These are phyloP conservation scores for Andrena trimmerana DNA, from an alignment of 2,888 invertebrate species.

Conservation along the genomic window DNA sequence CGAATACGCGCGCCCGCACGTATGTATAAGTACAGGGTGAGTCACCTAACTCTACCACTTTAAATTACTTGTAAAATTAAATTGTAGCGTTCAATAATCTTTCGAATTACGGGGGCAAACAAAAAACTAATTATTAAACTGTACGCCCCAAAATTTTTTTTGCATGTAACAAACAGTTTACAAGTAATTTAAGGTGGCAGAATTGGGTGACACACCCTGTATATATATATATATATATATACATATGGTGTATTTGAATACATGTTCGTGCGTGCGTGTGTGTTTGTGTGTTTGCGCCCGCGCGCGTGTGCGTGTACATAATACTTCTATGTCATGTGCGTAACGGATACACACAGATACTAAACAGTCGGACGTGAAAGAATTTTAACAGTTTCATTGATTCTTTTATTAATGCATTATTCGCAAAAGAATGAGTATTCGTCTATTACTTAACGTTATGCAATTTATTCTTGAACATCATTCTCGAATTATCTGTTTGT, in stretches of 20 bases:
- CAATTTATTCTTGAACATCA: constrained; percentile 7
- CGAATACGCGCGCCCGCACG: too few relatives aligned
- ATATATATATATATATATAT: too few relatives aligned
- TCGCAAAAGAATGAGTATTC: background rate
- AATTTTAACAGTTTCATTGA: background rate
- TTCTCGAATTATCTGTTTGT: background rate
- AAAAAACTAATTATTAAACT: too few relatives aligned
- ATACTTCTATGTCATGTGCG: background rate
- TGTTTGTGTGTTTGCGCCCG: background rate
- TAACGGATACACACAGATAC: background rate
- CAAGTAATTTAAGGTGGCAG: too few relatives aligned
- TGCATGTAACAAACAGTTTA: too few relatives aligned
- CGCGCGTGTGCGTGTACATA: background rate
- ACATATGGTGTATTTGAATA: too few relatives aligned
- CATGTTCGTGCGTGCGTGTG: background rate
- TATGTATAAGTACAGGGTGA: background rate
- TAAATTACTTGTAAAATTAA: too few relatives aligned
- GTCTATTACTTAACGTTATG: background rate
- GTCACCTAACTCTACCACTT: background rate
- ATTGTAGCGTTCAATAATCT: too few relatives aligned
- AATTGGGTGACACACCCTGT: too few relatives aligned
- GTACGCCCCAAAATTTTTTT: too few relatives aligned
- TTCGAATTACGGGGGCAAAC: too few relatives aligned
- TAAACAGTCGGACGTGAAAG: background rate
- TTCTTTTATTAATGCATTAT: background rate